Conservation (phyloP, 2,113 vertebrate genomes). For the Urocolius indicus region DNA sequence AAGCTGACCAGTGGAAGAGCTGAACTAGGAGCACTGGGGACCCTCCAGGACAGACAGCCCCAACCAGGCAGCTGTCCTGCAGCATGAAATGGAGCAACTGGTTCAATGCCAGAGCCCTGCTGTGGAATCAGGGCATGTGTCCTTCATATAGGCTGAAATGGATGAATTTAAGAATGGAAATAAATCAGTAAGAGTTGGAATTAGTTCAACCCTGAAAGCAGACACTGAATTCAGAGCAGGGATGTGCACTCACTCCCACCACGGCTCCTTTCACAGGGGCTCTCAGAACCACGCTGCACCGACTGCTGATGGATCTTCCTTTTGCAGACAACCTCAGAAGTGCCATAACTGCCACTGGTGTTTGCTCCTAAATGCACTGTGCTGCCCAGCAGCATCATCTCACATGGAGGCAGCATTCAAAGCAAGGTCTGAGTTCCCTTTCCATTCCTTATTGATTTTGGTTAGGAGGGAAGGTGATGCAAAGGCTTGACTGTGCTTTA, state of each 20-base stretch:
- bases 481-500: not conserved
- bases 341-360: fast-evolving
- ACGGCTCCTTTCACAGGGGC: not conserved
- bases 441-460: fast-evolving
- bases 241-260: not conserved
- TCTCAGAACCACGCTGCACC: fast-evolving
- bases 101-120: not conserved
- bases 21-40: not conserved
- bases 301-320: no score
- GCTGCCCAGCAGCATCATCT: not conserved
- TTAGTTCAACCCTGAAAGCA: not conserved
- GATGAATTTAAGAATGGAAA: not conserved
- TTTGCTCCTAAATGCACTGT: fast-evolving
- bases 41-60: fast-evolving
- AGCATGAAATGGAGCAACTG: not conserved
- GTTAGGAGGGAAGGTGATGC: not conserved
- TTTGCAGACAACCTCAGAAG: not conserved
- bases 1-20: not conserved
- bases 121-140: not conserved
- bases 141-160: not conserved
- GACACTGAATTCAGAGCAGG: not conserved
- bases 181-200: not conserved
- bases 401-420: fast-evolving
- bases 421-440: not conserved
- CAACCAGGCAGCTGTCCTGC: not conserved